phyloP scores from a whole-genome alignment of 1,140 invertebrate genomes.

The Aradophagus sp. region DNA sequence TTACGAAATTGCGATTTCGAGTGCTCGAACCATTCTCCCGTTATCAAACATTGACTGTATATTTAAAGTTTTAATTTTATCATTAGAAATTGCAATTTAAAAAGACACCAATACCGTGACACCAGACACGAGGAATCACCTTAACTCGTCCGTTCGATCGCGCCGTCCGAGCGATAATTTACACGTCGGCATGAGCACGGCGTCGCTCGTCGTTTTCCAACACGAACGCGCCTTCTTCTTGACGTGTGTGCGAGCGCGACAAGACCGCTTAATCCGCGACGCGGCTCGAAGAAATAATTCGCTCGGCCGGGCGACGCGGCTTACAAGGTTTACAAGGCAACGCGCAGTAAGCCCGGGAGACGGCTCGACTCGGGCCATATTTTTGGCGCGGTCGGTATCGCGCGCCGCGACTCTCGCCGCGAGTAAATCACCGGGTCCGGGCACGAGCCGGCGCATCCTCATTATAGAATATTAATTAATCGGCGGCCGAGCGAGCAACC shows the following conservation, averaged over 20 bases:
- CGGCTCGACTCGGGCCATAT: slow-evolving; percentile 57
- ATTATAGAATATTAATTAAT: slow-evolving; percentile 71
- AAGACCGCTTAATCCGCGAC: slow-evolving; percentile 53
- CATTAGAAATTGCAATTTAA: too few species aligned
- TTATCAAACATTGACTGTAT: too few species aligned
- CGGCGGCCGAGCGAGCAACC: slow-evolving; percentile 49
- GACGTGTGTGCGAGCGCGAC: too few species aligned
- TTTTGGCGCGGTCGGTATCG: slow-evolving; percentile 58
- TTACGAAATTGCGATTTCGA: too few species aligned
- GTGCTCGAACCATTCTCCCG: too few species aligned
- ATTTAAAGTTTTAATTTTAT: too few species aligned
- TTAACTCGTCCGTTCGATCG: too few species aligned
- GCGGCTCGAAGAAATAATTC: slow-evolving; percentile 51
- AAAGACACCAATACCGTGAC: too few species aligned
- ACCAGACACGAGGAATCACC: too few species aligned
- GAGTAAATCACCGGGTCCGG: slow-evolving; percentile 62
- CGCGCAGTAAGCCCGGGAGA: slow-evolving; percentile 26
- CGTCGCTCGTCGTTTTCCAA: slow-evolving; percentile 20
- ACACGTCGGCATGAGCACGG: slow-evolving; percentile 11
- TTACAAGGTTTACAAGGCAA: slow-evolving; percentile 54
- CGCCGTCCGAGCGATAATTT: too few species aligned
- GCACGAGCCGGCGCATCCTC: slow-evolving; percentile 64
- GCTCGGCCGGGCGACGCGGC: slow-evolving; percentile 25
- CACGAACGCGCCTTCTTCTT: too few species aligned
- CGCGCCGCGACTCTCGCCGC: slow-evolving; percentile 38